A percentile compares a stretch with the other conserved stretches of the same genome.
These are phyloP conservation scores for Gallinago nigripennis DNA, from an alignment of 2,797 vertebrate genomes.

Conservation along the genomic window DNA sequence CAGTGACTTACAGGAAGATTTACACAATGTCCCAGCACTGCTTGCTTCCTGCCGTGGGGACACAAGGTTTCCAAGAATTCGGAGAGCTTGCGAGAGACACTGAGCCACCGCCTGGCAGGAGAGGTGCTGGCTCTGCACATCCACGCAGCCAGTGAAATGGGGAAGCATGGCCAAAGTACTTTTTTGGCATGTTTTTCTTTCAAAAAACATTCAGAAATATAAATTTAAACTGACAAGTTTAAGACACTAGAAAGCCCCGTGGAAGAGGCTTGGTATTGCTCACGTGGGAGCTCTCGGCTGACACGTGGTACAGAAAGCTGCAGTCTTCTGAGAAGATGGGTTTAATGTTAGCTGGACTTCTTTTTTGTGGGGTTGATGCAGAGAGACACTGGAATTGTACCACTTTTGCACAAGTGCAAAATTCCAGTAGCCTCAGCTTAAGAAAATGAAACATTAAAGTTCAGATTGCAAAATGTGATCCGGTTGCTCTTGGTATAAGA, in stretches of 20 bases:
- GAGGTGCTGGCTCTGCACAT: slow-evolving; percentile 4
- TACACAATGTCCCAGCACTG: background rate
- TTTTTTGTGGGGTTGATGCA: background rate
- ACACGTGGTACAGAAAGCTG: background rate
- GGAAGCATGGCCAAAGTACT: background rate
- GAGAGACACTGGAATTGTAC: background rate
- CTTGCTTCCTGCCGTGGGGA: background rate
- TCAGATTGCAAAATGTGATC: background rate
- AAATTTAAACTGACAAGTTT: background rate
- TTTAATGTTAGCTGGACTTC: background rate
- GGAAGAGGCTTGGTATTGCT: background rate
- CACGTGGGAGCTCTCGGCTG: background rate
- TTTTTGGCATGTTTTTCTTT: background rate
- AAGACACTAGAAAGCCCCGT: background rate
- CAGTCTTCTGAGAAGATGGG: background rate
- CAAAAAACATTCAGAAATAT: background rate
- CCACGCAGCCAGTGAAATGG: background rate
- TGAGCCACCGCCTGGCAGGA: background rate
- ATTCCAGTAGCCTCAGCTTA: background rate
- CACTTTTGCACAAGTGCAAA: background rate
- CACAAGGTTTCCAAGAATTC: slow-evolving; percentile 21
- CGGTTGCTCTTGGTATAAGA: background rate
- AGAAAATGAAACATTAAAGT: background rate
- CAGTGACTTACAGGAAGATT: slow-evolving; percentile 12
- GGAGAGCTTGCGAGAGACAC: background rate